Percentiles rank a stretch among this genome's conserved stretches.
Evolutionary conservation across 2,797 vertebrate species (phyloP).

Genomic region (Leptoclinus maculatus): DNA sequence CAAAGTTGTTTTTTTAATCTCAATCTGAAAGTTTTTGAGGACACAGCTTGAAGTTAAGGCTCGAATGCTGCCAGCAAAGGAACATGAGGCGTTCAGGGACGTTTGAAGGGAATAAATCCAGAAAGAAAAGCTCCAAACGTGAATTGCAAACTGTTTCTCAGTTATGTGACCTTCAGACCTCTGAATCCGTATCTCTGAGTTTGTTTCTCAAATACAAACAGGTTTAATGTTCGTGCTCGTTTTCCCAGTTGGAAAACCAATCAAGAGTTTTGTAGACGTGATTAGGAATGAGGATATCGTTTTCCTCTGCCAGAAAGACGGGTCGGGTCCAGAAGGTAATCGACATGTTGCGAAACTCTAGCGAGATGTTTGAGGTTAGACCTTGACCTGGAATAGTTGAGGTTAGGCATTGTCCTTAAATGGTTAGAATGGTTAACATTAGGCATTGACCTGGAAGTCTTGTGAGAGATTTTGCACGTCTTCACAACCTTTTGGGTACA

Average conservation of each 20-base stretch:
- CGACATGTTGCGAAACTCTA: background rate
- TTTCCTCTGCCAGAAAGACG: background rate
- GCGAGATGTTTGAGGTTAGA: background rate
- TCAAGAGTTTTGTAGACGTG: background rate
- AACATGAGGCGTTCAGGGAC: conserved; percentile 16
- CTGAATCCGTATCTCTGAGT: too few relatives aligned
- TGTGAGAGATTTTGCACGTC: too few relatives aligned
- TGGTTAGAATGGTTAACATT: background rate
- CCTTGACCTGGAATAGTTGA: background rate
- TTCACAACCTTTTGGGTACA: too few relatives aligned
- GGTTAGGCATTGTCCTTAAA: background rate
- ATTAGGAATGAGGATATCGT: background rate
- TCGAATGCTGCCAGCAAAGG: background rate
- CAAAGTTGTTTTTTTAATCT: conserved; percentile 60
- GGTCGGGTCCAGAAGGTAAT: too few relatives aligned
- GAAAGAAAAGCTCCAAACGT: background rate
- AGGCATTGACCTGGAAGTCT: too few relatives aligned
- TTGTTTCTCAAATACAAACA: too few relatives aligned
- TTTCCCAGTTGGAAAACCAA: background rate
- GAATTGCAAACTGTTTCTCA: too few relatives aligned
- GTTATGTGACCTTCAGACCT: too few relatives aligned
- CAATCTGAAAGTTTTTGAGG: conserved; percentile 37
- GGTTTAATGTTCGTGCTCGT: too few relatives aligned
- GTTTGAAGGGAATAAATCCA: too few relatives aligned
- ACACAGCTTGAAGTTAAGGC: conserved; percentile 26